These are phyloP conservation scores for Magallana angulata DNA, from an alignment of 1,140 invertebrate genomes.

Conservation along the genomic window DNA sequence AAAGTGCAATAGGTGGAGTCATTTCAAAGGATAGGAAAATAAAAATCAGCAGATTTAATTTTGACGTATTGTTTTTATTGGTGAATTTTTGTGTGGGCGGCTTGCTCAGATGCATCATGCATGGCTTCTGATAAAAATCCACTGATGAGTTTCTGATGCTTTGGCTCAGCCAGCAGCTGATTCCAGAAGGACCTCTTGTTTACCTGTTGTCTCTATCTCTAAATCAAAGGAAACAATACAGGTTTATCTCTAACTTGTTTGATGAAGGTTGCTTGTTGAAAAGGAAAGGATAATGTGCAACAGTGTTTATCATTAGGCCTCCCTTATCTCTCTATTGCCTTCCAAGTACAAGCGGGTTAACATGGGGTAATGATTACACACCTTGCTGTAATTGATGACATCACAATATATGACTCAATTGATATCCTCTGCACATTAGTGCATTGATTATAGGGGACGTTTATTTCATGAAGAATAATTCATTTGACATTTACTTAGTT, in stretches of 20 bases:
- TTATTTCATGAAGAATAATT: slow-evolving; percentile 3
- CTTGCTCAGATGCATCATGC: background rate
- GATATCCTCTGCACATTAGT: background rate
- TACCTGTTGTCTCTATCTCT: background rate
- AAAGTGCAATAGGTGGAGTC: background rate
- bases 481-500: slow-evolving; percentile 22
- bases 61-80: background rate
- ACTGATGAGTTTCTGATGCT: background rate
- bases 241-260: too few species aligned
- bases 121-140: background rate
- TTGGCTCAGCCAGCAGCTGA: background rate
- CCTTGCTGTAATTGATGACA: background rate
- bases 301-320: background rate
- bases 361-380: background rate
- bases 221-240: background rate
- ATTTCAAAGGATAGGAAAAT: background rate
- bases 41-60: background rate
- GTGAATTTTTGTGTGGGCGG: slow-evolving; percentile 24
- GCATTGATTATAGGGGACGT: background rate
- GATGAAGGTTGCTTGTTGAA: background rate
- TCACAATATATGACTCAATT: background rate
- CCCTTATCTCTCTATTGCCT: too few species aligned
- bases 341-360: background rate
- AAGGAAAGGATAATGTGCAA: background rate
- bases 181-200: background rate